A percentile compares a stretch with the other conserved stretches of the same genome.
phyloP scores from a whole-genome alignment of 64 coral and sea anemone species.

The Actinia equina region DNA sequence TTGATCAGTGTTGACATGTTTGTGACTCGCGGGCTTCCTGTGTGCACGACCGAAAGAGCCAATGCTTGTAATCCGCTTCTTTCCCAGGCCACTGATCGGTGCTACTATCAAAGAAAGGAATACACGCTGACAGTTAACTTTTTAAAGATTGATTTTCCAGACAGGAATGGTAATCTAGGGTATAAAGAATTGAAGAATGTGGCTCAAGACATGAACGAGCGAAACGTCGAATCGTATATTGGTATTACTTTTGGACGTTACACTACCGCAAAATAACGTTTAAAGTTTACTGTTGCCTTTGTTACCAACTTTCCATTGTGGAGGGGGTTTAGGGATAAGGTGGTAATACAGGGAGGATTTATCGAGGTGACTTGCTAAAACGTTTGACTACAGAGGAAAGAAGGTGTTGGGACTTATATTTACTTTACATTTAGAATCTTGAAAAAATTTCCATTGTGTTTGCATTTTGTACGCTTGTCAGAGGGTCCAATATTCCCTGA shows the following conservation, averaged over 20 bases:
- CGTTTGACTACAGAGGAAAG: too few species aligned
- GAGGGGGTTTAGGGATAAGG: too few species aligned
- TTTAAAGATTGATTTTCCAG: constrained; percentile 32
- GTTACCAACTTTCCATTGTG: too few species aligned
- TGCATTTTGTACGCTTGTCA: too few species aligned
- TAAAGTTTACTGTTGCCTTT: not conserved
- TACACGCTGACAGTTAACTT: constrained; percentile 28
- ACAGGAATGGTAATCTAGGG: not conserved
- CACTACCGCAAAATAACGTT: not conserved
- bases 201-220: not conserved
- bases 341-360: too few species aligned
- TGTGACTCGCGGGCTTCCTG: constrained; percentile 2
- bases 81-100: not conserved
- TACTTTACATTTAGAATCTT: too few species aligned
- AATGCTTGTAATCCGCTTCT: constrained; percentile 1
- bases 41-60: constrained; percentile 13
- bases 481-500: too few species aligned
- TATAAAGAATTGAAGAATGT: not conserved
- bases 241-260: not conserved
- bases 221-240: not conserved
- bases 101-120: constrained; percentile 18
- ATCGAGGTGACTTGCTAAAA: too few species aligned
- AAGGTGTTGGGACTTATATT: too few species aligned
- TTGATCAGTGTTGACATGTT: constrained; percentile 24
- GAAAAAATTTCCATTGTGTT: too few species aligned